Conservation (phyloP, 1,140 invertebrate genomes). For the Macrostomum lignano region DNA sequence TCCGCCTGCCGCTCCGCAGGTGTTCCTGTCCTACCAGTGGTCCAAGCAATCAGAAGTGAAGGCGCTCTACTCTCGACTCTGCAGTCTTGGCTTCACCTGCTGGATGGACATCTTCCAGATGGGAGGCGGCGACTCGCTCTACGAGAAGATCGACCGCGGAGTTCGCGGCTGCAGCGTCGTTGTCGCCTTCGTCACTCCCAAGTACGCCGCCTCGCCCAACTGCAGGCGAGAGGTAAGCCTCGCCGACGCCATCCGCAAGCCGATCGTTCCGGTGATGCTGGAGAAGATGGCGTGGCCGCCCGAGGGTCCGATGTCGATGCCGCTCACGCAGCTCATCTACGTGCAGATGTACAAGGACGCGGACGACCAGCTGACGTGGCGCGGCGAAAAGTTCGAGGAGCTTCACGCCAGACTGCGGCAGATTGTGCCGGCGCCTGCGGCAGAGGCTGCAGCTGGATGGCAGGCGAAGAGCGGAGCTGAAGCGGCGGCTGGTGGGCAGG, state of each 20-base stretch:
- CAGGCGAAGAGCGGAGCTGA: too few relatives aligned
- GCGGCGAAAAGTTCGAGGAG: background rate
- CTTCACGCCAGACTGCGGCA: background rate
- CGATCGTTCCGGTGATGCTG: conserved; percentile 16
- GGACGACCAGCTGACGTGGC: background rate
- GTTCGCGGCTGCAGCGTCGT: conserved; percentile 15
- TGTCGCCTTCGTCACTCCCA: conserved; percentile 15
- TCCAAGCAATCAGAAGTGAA: conserved; percentile 17
- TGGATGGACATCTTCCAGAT: conserved; percentile 25
- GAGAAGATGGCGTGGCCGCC: conserved; percentile 18
- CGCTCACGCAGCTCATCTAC: conserved; percentile 15
- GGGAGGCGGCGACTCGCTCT: conserved; percentile 22
- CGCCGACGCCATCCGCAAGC: conserved; percentile 16
- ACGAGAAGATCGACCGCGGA: conserved; percentile 20
- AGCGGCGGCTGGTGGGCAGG: too few relatives aligned
- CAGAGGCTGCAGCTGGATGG: too few relatives aligned
- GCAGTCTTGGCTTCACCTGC: conserved; percentile 12
- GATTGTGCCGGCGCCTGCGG: too few relatives aligned
- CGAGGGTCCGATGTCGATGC: conserved; percentile 17
- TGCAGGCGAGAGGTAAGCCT: conserved; percentile 18
- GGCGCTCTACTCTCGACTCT: conserved; percentile 12
- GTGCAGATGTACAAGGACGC: conserved; percentile 11
- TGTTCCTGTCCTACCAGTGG: conserved; percentile 24
- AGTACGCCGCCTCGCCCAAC: conserved; percentile 18
- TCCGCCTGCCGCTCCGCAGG: conserved; percentile 9